Evolutionary conservation across 2,113 vertebrate species (phyloP), one percentile per base, ranked within the genome.

Genomic region (Podarcis muralis): DNA sequence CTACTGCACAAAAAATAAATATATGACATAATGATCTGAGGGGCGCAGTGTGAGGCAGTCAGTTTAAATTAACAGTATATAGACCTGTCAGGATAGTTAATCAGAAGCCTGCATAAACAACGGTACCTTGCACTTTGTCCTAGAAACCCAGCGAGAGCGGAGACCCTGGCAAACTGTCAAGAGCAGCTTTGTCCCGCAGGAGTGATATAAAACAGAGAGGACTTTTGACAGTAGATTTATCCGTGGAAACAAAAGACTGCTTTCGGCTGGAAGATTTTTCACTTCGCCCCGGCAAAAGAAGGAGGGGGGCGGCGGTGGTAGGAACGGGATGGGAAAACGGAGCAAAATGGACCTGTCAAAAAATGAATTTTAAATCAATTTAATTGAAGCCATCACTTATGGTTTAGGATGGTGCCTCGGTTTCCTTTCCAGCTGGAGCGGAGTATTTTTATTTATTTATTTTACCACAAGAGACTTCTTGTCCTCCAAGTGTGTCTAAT

Each of bases 401-500:
- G 16, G 88, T 68, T 95, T 93, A 87, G 87, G 81, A 87, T 57
- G 59, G 89, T 43, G 20, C 12, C 43, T 57, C 2, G 8, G 18
- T 90, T 94, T 94, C 90, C 74, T 79, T 95, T 93, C 91, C 93
- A 88, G 82, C 89, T 92, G 62, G 88, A 96, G 86, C 84, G 18
- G 8, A 6, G 30, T 86, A 84, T 89, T 87, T 91, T 90, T 91
- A 90, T 6, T 15, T 16, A 16, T 18, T 75, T 25, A 1, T 1
- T 1, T 7, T 4, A 0, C 95, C 91, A 91, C 90, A 92, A 89
- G 90, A 94, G 91, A 95, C 93, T 93, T 92, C 76, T 84, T 84
- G 88, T 69, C 88, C 90, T 96, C 93, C 57, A 88, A 94, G 92
- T 84, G 89, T 92, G 90, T 93, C 91, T 95, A 94, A 95, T 95